Evolutionary conservation across 2,113 vertebrate genomes (phyloP).

Genomic region (Lampris incognitus): DNA sequence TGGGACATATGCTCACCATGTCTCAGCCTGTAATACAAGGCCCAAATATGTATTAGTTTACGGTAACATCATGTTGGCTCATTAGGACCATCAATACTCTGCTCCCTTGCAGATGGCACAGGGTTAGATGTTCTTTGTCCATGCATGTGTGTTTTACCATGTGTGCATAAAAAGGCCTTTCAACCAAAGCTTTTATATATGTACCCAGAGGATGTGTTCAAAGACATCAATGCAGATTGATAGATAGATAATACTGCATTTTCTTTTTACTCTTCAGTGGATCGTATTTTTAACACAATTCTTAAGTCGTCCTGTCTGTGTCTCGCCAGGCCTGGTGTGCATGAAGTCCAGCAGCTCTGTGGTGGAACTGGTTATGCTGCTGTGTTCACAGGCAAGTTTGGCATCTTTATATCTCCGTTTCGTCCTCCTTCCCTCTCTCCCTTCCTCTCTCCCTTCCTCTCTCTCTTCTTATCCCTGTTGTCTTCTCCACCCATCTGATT

Average conservation of each 20-base stretch:
- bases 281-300: neutral
- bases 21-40: slow-evolving; percentile 85
- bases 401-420: slow-evolving; percentile 65
- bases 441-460: slow-evolving; percentile 1
- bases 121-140: slow-evolving; percentile 46
- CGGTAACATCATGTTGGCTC: slow-evolving; percentile 85
- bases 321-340: slow-evolving; percentile 91
- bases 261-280: neutral
- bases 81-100: slow-evolving; percentile 81
- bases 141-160: neutral
- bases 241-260: neutral
- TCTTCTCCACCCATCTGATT: slow-evolving; percentile 51
- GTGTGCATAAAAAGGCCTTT: neutral
- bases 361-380: slow-evolving; percentile 98
- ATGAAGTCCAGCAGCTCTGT: slow-evolving; percentile 99
- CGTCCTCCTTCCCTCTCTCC: slow-evolving; percentile 17
- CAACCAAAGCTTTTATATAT: slow-evolving; percentile 5
- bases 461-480: neutral
- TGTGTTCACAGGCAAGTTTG: slow-evolving; percentile 96
- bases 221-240: neutral
- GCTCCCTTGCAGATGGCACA: slow-evolving; percentile 73
- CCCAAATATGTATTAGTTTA: slow-evolving; percentile 85
- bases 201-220: neutral
- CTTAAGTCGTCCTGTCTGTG: neutral
- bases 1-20: slow-evolving; percentile 88